These are phyloP conservation scores for Limosa lapponica DNA, from an alignment of 2,797 vertebrate genomes.

Conservation along the genomic window DNA sequence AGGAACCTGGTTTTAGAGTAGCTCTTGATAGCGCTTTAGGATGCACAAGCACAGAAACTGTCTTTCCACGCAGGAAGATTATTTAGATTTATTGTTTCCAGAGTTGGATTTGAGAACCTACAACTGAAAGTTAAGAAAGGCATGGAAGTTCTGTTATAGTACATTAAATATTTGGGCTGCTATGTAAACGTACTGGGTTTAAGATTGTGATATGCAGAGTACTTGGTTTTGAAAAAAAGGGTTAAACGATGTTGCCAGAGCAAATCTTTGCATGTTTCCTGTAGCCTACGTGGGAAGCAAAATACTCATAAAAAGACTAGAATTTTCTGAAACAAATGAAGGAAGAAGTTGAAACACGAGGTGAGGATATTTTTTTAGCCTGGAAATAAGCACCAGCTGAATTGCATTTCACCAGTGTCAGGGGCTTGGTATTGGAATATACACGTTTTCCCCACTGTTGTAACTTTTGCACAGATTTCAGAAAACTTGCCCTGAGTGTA, in stretches of 20 bases:
- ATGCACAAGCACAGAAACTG: not conserved
- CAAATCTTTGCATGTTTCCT: accelerated
- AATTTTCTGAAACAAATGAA: not conserved
- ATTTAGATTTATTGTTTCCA: not conserved
- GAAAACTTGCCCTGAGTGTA: not conserved
- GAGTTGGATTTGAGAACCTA: not conserved
- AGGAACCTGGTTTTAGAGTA: not conserved
- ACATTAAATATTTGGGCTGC: not conserved
- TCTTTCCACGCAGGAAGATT: not conserved
- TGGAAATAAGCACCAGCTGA: not conserved
- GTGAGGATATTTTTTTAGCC: not conserved
- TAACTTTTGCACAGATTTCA: not conserved
- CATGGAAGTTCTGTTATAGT: not conserved
- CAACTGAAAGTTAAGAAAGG: not conserved
- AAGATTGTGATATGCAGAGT: not conserved
- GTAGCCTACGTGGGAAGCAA: not conserved
- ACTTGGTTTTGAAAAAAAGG: not conserved
- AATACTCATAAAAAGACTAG: not conserved
- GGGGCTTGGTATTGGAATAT: not conserved
- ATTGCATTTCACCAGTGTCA: not conserved
- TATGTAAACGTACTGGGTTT: not conserved
- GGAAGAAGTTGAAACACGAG: not conserved
- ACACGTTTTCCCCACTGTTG: accelerated
- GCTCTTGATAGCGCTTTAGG: accelerated
- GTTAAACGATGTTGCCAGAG: not conserved